These are phyloP conservation scores for Pyrrhura leucotis DNA, from an alignment of 2,797 vertebrate species.

Conservation along the genomic window DNA sequence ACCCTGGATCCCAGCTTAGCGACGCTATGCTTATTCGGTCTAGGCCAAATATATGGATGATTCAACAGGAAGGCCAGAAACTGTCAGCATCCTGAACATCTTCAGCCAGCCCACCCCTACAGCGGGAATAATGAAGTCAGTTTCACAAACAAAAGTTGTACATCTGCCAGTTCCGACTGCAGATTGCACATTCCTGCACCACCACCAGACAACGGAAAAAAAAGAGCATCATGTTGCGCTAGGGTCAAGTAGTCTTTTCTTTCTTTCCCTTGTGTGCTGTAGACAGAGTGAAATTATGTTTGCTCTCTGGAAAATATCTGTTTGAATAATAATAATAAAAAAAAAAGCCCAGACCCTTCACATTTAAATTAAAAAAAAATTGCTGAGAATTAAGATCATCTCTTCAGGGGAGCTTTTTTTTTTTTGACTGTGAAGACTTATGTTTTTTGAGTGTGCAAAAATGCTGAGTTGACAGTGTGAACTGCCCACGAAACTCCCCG, in stretches of 20 bases:
- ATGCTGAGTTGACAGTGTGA: constrained; percentile 38
- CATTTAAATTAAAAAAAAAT: neutral
- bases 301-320: neutral
- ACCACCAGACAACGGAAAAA: neutral
- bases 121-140: constrained; percentile 46
- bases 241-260: constrained; percentile 5
- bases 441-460: neutral
- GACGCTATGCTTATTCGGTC: neutral
- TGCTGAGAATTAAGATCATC: neutral
- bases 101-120: constrained; percentile 42
- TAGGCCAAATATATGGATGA: neutral
- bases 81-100: constrained; percentile 9
- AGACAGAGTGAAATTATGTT: neutral
- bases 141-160: constrained; percentile 56
- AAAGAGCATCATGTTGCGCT: neutral
- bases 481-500: neutral
- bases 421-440: neutral
- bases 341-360: neutral
- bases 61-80: constrained; percentile 55
- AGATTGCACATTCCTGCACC: constrained; percentile 7
- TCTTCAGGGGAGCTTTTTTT: neutral
- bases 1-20: neutral
- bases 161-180: constrained; percentile 17
- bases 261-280: neutral
- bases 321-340: neutral